Evolutionary conservation across 2,888 invertebrate species (phyloP).

Genomic region (Lasioglossum oenotherae): DNA sequence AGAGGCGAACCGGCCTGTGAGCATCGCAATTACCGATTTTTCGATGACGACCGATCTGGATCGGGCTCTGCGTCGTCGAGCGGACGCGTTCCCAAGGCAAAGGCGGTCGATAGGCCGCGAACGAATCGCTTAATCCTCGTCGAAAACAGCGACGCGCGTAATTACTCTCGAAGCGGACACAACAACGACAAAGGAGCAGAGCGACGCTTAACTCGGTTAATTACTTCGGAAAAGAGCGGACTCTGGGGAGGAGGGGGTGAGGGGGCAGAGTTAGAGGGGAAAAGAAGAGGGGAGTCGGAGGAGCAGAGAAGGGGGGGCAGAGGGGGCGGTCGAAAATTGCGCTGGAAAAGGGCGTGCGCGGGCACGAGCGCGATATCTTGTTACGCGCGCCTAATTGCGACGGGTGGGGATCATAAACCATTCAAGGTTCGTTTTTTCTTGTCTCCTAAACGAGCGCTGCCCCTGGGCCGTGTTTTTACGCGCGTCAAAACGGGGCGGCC

Average conservation of each 20-base stretch:
- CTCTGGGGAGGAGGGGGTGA: not conserved
- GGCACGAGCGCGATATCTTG: slow-evolving; percentile 32
- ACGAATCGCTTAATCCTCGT: slow-evolving; percentile 17
- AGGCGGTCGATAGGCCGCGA: slow-evolving; percentile 17
- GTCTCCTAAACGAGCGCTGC: slow-evolving; percentile 12
- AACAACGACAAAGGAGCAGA: slow-evolving; percentile 16
- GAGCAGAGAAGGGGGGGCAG: not conserved
- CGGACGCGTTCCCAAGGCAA: not conserved
- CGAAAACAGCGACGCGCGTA: slow-evolving; percentile 18
- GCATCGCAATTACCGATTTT: not conserved
- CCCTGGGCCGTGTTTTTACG: slow-evolving; percentile 15
- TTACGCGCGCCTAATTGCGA: slow-evolving; percentile 42
- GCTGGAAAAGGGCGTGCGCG: slow-evolving; percentile 5
- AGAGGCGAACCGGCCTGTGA: not conserved
- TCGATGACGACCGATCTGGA: not conserved
- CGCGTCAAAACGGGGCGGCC: not conserved
- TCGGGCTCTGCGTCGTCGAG: not conserved
- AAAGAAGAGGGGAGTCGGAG: not conserved
- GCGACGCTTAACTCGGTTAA: slow-evolving; percentile 11
- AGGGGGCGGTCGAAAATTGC: slow-evolving; percentile 13
- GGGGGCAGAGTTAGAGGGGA: not conserved
- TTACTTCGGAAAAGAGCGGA: slow-evolving; percentile 17
- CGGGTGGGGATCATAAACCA: slow-evolving; percentile 35
- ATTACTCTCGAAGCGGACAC: slow-evolving; percentile 21
- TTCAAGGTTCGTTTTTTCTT: slow-evolving; percentile 18